Evolutionary conservation across 2,797 vertebrate species (phyloP), one percentile per base, ranked within the genome.

Genomic region (Alcedo atthis): DNA sequence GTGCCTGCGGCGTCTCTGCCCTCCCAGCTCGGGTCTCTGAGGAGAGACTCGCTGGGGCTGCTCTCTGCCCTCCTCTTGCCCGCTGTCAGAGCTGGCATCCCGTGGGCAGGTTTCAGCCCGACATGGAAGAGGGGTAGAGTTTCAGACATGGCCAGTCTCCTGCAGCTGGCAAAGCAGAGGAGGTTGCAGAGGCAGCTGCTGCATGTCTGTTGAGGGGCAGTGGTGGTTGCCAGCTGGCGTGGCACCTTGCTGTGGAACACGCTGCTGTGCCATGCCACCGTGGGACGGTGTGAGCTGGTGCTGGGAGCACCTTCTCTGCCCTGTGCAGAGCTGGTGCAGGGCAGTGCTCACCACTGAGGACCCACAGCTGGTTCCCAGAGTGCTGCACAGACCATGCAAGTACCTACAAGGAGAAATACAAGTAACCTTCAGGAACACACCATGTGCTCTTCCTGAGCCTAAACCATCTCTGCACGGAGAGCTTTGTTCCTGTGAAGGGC

Each of bases 141-240:
- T 85, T 71, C 91, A 10, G 28, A 42, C 85, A 5, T 0, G 1
- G 5, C 66, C 66, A 35, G 18, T 55, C 21, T 84, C 74, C 68
- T 15, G 32, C 18, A 12, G 35, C 37, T 9, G 26, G 4, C 8
- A 25, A 26, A 49, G 82, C 70, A 18, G 82, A 40, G 67, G 6
- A 81, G 85, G 67, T 12, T 45, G 75, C 54, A 19, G 79, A 45
- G 79, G 89, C 93, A 94, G 94, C 87, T 88, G 87, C 2, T 66
- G 45, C 6, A 0, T 2, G 85, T 86, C 93, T 25, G 78, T 86
- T 46, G 16, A 0, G 20, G 15, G 42, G 62, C 53, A 1, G 6
- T 1, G 1, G 43, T 10, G 37, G 84, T 73, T 43, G 63, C 77
- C 88, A 73, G 85, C 89, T 71, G 89, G 78, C 67, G 2, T 3